Base-by-base conservation (phyloP, 2,113 vertebrate species). In the Passer montanus region DNA sequence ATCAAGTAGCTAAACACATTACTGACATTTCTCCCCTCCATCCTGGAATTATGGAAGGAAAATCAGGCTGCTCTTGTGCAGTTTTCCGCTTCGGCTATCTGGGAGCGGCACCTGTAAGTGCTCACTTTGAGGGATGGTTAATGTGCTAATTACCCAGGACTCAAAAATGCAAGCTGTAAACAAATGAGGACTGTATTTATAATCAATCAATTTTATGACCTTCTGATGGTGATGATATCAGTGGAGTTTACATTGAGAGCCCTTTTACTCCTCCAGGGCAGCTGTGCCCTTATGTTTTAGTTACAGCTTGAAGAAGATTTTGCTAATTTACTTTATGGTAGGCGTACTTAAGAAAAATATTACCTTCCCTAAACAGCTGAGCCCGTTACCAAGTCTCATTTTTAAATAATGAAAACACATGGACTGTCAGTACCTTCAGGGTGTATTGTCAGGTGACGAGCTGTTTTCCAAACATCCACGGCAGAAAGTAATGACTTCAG, bases 161-260 rank as follows among this genome's bases (percentile, higher is more conserved):
- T 96, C 98, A 99, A 99, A 99, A 99, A 99, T 99, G 99, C 97
- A 97, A 97, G 98, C 98, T 98, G 98, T 99, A 99, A 99, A 99
- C 99, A 99, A 98, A 99, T 94, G 98, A 98, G 98, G 98, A 97
- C 98, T 98, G 98, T 99, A 99, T 99, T 99, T 99, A 99, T 99
- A 99, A 99, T 99, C 99, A 98, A 98, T 99, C 99, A 99, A 98
- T 98, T 99, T 99, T 99, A 99, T 99, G 98, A 99, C 98, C 98
- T 98, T 98, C 98, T 98, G 98, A 99, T 99, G 99, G 99, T 97
- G 99, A 98, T 99, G 99, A 99, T 99, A 99, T 99, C 98, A 98
- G 98, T 95, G 95, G 97, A 98, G 99, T 99, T 99, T 99, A 99
- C 98, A 98, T 98, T 98, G 98, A 96, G 97, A 98, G 98, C 98